Conservation (phyloP, 2,797 vertebrate species). For the Danionella dracula region DNA sequence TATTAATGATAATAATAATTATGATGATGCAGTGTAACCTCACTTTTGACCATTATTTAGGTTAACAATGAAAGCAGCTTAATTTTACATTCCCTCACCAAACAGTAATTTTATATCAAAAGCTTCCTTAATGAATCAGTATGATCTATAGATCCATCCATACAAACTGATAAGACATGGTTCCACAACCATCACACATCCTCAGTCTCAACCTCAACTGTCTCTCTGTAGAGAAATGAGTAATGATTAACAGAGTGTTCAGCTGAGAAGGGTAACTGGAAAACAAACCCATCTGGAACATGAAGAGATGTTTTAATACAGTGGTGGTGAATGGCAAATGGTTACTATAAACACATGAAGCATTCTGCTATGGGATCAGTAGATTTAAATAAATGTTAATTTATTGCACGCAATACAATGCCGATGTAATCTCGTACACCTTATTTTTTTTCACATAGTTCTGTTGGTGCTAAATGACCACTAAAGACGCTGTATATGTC, state of each 20-base stretch:
- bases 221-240: slow-evolving; percentile 26
- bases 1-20: background rate
- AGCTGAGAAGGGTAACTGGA: background rate
- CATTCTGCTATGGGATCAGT: no score
- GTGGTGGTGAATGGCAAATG: background rate
- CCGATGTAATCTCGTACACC: no score
- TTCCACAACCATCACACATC: slow-evolving; percentile 12
- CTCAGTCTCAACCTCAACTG: background rate
- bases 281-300: background rate
- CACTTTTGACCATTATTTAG: background rate
- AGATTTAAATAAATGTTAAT: no score
- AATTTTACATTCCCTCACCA: no score
- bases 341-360: no score
- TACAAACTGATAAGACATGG: background rate
- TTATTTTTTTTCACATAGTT: no score
- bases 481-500: no score
- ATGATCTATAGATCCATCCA: background rate
- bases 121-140: background rate
- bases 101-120: background rate
- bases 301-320: background rate
- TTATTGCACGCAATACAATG: no score
- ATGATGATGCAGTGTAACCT: background rate
- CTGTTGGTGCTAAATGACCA: no score
- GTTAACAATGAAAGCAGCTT: no score
- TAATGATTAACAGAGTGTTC: slow-evolving; percentile 42